Evolutionary conservation across 2,797 vertebrate genomes (phyloP).

Genomic region (Danio tinwini): DNA sequence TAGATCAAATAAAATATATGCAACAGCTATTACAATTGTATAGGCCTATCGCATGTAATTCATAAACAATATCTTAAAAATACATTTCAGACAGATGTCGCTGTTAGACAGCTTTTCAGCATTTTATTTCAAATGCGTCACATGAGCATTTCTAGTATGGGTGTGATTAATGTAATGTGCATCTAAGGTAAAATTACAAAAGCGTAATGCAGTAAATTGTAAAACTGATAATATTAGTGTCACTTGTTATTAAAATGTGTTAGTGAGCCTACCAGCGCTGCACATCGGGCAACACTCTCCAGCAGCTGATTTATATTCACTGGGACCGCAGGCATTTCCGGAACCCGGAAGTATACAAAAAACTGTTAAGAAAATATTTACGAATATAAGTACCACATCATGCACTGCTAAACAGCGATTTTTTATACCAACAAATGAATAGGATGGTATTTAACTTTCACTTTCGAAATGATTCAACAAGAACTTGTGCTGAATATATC

Average conservation of each 20-base stretch:
- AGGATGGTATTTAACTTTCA: background rate
- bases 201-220: background rate
- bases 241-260: background rate
- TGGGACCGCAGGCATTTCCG: slow-evolving; percentile 19
- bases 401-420: background rate
- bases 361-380: slow-evolving; percentile 19
- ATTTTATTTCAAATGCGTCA: background rate
- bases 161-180: too few species aligned
- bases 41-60: background rate
- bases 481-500: background rate
- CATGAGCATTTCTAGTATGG: background rate
- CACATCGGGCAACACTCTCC: slow-evolving; percentile 56
- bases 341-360: background rate
- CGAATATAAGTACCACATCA: background rate
- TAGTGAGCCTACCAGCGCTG: slow-evolving; percentile 25
- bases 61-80: too few species aligned
- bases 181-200: too few species aligned
- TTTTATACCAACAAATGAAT: background rate
- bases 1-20: background rate
- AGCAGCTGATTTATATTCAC: slow-evolving; percentile 40
- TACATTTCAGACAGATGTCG: background rate
- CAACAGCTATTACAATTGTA: too few species aligned
- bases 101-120: background rate
- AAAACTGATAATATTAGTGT: background rate
- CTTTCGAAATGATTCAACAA: background rate